Percentiles rank a stretch among this genome's conserved stretches.
phyloP scores from a whole-genome alignment of 2,888 invertebrate genomes.

The Polymixis lichenea region DNA sequence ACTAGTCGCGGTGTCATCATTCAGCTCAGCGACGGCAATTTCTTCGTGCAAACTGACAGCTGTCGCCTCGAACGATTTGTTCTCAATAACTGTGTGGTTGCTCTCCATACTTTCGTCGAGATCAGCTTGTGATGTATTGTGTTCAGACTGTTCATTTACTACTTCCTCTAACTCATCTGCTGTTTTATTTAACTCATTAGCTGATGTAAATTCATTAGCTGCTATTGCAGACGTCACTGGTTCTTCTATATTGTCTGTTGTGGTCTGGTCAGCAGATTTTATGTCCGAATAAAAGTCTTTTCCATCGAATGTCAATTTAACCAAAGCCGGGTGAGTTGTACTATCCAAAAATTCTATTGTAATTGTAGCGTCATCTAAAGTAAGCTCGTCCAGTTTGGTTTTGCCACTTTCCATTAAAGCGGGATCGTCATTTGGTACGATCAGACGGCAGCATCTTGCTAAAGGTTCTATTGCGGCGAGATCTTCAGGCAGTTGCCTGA shows the following conservation, averaged over 20 bases:
- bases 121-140: conserved; percentile 76
- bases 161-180: conserved; percentile 36
- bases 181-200: conserved; percentile 37
- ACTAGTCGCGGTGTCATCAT: conserved; percentile 58
- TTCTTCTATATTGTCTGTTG: conserved; percentile 24
- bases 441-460: conserved; percentile 92
- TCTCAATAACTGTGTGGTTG: conserved; percentile 84
- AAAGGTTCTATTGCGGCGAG: conserved; percentile 90
- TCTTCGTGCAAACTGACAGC: conserved; percentile 69
- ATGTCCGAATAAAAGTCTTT: conserved; percentile 80
- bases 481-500: conserved; percentile 91
- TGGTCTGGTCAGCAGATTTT: conserved; percentile 37
- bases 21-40: conserved; percentile 33
- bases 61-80: conserved; percentile 76
- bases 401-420: conserved; percentile 84
- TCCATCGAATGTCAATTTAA: conserved; percentile 91
- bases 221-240: conserved; percentile 23
- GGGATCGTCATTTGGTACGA: conserved; percentile 84
- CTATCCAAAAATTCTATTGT: conserved; percentile 91
- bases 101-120: conserved; percentile 84
- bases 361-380: conserved; percentile 83
- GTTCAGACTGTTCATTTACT: conserved; percentile 52
- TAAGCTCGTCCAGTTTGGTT: conserved; percentile 80
- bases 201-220: conserved; percentile 23
- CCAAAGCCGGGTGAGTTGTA: conserved; percentile 90